Evolutionary conservation across 2,797 vertebrate species (phyloP), one percentile per base, ranked within the genome.

Genomic region (Sebastes minor): DNA sequence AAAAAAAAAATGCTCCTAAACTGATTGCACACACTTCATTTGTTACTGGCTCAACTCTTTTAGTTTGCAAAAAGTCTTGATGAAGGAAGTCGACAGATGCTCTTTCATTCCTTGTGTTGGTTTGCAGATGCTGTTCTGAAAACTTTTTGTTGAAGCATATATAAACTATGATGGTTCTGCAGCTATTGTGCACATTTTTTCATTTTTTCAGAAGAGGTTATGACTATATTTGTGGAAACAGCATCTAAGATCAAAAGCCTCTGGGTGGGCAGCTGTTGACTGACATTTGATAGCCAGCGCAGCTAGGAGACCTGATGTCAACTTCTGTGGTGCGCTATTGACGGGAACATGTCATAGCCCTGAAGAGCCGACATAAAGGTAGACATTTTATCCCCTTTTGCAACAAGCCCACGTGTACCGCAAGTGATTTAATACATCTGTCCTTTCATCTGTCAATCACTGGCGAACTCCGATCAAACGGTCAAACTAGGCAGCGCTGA

Each of bases 51-150:
- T 64, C 28, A 42, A 68, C 69, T 61, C 22, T 74, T 70, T 88
- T 22, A 74, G 12, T 68, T 76, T 71, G 49, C 46, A 80, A 59
- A 76, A 77, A 74, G 56, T 64, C n/a, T 23, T 55, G 76, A 84
- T 71, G 62, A 86, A 77, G 86, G 74, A 85, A 80, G 64, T 27
- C 1, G 33, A 80, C 91, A 92, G 83, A 89, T 92, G 87, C 75
- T 86, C 77, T 71, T 89, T 87, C 85, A 81, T 85, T 77, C 57
- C 38, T 78, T 86, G 77, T 80, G 42, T 69, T 67, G 25, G 52
- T 77, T 74, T 81, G 32, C 79, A 84, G 74, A 92, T 76, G 25
- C 16, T 76, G 10, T 56, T 33, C 8, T n/a, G 33, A 77, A 78
- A 84, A 57, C 38, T 68, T n/a, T 70, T 32, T 5, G 2, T 33